Percentiles rank a stretch among this genome's conserved stretches.
These are phyloP conservation scores for Nanger granti DNA, from an alignment of 2,113 vertebrate species.

Conservation along the genomic window DNA sequence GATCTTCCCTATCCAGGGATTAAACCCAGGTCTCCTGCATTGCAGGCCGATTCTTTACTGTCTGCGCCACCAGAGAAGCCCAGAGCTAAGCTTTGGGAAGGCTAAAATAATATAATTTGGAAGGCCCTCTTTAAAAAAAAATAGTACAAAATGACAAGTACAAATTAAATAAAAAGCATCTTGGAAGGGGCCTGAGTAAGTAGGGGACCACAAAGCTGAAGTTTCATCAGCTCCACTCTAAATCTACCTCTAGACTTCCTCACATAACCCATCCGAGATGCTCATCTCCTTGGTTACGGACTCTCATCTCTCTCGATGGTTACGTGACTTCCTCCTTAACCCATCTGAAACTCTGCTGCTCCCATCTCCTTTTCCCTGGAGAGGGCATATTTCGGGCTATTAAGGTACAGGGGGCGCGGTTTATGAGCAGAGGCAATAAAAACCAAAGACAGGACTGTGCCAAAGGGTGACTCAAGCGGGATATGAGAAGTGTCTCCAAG, in stretches of 20 bases:
- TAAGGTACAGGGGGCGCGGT: slow-evolving; percentile 36
- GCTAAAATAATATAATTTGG: slow-evolving; percentile 2
- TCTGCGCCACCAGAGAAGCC: neutral
- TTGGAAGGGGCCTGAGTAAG: neutral
- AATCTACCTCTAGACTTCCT: neutral
- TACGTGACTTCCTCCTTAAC: neutral
- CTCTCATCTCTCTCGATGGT: too few species aligned
- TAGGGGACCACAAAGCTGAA: neutral
- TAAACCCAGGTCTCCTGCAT: neutral
- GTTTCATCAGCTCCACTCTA: neutral
- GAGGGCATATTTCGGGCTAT: slow-evolving; percentile 31
- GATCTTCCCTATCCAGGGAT: neutral
- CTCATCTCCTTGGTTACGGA: neutral
- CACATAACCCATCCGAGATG: neutral
- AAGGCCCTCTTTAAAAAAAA: slow-evolving; percentile 22
- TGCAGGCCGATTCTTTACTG: neutral
- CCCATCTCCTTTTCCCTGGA: slow-evolving; percentile 22
- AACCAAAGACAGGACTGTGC: slow-evolving; percentile 38
- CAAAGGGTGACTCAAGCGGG: slow-evolving; percentile 66
- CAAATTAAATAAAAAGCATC: neutral
- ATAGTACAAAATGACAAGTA: neutral
- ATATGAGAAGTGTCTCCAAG: slow-evolving; percentile 59
- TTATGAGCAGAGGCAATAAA: slow-evolving; percentile 65
- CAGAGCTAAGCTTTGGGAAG: neutral
- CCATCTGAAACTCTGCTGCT: neutral